Percentiles rank a stretch among this genome's conserved stretches.
Evolutionary conservation across 1,140 invertebrate species (phyloP).

Genomic region (Hyles euphorbiae): DNA sequence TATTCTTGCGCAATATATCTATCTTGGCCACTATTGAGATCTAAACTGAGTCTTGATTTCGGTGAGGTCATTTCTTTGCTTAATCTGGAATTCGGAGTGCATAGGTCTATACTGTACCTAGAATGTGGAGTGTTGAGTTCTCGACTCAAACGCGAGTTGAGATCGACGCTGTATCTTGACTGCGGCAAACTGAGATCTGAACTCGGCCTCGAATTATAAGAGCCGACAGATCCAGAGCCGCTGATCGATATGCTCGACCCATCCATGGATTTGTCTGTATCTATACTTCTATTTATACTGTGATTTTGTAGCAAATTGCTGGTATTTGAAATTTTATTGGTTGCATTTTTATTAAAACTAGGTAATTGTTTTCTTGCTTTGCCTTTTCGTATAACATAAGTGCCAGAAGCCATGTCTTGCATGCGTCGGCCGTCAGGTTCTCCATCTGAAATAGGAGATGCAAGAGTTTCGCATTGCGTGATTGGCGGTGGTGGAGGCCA

Average conservation of each 20-base stretch:
- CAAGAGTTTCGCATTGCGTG: conserved; percentile 78
- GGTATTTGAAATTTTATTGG: conserved; percentile 63
- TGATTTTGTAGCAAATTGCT: conserved; percentile 61
- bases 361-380: conserved; percentile 74
- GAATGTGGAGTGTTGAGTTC: conserved; percentile 78
- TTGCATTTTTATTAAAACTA: conserved; percentile 61
- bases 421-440: conserved; percentile 75
- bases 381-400: conserved; percentile 83
- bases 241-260: conserved; percentile 72
- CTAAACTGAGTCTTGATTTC: conserved; percentile 77
- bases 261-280: conserved; percentile 69
- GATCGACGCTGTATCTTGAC: conserved; percentile 75
- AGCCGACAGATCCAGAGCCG: conserved; percentile 75
- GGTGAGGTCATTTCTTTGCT: conserved; percentile 77
- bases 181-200: conserved; percentile 77
- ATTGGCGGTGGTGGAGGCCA: conserved; percentile 81
- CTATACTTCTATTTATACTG: conserved; percentile 60
- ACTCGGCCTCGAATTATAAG: conserved; percentile 77
- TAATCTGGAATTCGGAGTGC: conserved; percentile 74
- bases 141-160: conserved; percentile 75
- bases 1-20: conserved; percentile 73
- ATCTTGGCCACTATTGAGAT: conserved; percentile 75
- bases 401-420: conserved; percentile 80
- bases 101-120: conserved; percentile 78
- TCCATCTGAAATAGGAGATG: conserved; percentile 81